Conservation (phyloP, 30 jellyfish, hydroid and myxozoan species). For the Pseudorhiza aurosa region DNA sequence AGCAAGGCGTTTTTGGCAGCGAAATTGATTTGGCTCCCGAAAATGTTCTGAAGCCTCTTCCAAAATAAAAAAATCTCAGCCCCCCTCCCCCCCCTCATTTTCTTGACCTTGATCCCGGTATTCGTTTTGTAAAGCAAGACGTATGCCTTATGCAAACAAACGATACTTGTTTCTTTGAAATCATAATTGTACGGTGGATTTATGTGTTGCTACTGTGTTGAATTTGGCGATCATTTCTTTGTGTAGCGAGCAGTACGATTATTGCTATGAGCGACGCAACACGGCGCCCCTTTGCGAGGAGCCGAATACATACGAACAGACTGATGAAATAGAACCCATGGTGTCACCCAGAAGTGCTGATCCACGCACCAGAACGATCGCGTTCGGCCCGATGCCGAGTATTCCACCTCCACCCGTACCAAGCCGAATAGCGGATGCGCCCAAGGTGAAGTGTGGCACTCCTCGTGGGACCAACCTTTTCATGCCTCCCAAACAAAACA, state of each 20-base stretch:
- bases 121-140: too few species aligned
- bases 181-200: too few species aligned
- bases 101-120: too few species aligned
- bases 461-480: background rate
- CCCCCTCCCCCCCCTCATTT: too few species aligned
- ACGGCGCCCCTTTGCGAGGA: background rate
- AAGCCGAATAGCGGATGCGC: background rate
- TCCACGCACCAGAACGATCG: background rate
- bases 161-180: too few species aligned
- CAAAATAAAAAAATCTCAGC: too few species aligned
- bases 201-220: too few species aligned
- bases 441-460: background rate
- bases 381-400: background rate
- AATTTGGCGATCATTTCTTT: too few species aligned
- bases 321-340: slow-evolving; percentile 16
- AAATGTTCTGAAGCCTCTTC: too few species aligned
- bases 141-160: too few species aligned
- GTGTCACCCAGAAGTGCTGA: background rate
- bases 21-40: too few species aligned
- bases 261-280: slow-evolving; percentile 11
- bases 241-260: slow-evolving; percentile 6
- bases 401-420: slow-evolving; percentile 45
- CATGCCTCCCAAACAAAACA: background rate
- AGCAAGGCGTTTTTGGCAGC: too few species aligned
- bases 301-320: slow-evolving; percentile 36